Conservation (phyloP, 2,888 invertebrate genomes). For the Alviniconcha strummeri region DNA sequence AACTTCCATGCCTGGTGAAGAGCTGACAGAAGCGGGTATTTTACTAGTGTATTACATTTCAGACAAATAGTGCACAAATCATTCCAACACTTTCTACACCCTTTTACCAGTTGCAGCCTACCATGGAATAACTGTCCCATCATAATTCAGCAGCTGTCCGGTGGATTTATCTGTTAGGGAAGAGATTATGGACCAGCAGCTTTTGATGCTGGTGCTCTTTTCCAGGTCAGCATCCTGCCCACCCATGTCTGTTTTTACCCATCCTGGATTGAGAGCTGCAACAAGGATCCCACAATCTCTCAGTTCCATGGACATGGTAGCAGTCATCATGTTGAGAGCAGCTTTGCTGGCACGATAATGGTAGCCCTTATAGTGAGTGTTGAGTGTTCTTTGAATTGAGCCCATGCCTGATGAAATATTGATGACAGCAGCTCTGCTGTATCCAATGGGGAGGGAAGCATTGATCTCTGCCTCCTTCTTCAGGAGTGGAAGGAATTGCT, state of each 20-base stretch:
- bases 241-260: conserved; percentile 44
- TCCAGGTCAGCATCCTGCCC: conserved; percentile 26
- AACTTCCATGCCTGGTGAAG: no score
- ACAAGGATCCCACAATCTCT: conserved; percentile 35
- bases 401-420: conserved; percentile 37
- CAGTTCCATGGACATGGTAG: conserved; percentile 38
- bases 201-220: conserved; percentile 18
- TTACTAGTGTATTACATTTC: no score
- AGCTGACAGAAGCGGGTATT: no score
- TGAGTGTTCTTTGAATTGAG: conserved; percentile 24
- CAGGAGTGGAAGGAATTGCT: conserved; percentile 40
- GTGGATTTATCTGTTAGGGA: conserved; percentile 2
- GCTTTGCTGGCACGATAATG: conserved; percentile 37
- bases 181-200: conserved; percentile 15
- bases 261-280: conserved; percentile 39
- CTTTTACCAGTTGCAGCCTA: not conserved
- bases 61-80: no score
- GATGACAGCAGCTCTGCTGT: conserved; percentile 37
- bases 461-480: conserved; percentile 35
- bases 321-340: conserved; percentile 43
- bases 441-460: conserved; percentile 10
- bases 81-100: no score
- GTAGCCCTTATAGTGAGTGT: conserved; percentile 16
- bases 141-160: conserved; percentile 23
- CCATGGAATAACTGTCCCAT: conserved; percentile 25